These are phyloP conservation scores for Anser brachyrhynchus DNA, from an alignment of 2,113 vertebrate genomes.

Conservation along the genomic window DNA sequence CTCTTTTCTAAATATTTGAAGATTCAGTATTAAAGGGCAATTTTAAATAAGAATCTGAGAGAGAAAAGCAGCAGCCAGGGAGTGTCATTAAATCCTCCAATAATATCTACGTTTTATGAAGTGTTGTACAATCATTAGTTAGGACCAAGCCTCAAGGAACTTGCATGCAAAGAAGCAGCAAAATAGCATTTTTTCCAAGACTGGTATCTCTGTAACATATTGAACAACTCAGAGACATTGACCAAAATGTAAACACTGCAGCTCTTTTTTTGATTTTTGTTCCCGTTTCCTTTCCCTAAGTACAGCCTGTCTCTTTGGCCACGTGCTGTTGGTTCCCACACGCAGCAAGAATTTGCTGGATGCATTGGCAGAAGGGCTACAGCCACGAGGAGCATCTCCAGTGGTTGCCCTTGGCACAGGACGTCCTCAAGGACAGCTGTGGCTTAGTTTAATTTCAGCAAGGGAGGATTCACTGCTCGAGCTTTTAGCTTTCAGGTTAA, in stretches of 20 bases:
- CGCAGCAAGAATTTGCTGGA: not conserved
- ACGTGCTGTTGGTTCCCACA: not conserved
- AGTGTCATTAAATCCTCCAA: not conserved
- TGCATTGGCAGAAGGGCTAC: not conserved
- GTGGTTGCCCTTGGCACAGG: not conserved
- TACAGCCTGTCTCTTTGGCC: conserved; percentile 1
- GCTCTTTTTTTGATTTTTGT: not conserved
- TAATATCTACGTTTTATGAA: not conserved
- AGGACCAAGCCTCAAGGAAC: not conserved
- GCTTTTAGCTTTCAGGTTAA: not conserved
- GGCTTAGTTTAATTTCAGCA: not conserved
- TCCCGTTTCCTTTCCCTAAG: conserved; percentile 19
- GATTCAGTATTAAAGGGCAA: not conserved
- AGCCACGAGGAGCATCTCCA: not conserved
- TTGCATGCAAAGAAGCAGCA: not conserved
- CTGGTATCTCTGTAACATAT: not conserved
- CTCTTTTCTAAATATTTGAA: not conserved
- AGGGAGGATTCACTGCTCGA: not conserved
- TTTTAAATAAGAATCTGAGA: not conserved
- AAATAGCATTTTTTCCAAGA: conserved; percentile 31
- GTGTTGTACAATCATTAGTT: not conserved
- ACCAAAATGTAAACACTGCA: not conserved
- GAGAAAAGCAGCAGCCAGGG: not conserved
- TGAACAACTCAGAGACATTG: not conserved
- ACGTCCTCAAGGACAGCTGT: not conserved